These are phyloP conservation scores for Platyrinchus mystaceus DNA, from an alignment of 2,797 vertebrate genomes.

Conservation along the genomic window DNA sequence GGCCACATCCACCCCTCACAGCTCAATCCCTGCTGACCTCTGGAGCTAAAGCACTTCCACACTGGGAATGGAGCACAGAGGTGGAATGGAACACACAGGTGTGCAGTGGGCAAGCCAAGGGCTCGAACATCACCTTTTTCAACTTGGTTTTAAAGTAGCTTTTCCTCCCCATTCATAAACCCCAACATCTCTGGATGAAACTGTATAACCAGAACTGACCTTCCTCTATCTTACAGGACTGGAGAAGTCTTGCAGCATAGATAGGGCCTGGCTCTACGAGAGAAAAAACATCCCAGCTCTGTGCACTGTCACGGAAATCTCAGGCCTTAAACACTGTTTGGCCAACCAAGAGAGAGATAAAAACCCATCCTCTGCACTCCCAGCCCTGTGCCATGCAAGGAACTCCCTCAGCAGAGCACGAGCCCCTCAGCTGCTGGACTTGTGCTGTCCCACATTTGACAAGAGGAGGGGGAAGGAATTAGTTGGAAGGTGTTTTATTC, in stretches of 20 bases:
- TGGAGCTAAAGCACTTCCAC: not conserved
- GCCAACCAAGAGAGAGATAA: not conserved
- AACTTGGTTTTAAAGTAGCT: not conserved
- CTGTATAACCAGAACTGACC: slow-evolving; percentile 54
- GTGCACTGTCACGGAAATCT: not conserved
- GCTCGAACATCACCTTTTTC: not conserved
- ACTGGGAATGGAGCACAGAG: accelerated
- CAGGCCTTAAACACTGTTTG: not conserved
- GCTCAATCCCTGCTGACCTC: not conserved
- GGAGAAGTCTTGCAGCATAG: slow-evolving; percentile 61
- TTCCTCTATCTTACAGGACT: slow-evolving; percentile 49
- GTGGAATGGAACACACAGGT: accelerated
- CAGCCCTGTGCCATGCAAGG: not conserved
- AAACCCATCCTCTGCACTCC: not conserved
- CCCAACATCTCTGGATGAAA: not conserved
- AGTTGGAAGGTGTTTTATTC: not conserved
- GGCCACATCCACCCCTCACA: not conserved
- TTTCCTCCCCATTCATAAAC: slow-evolving; percentile 9
- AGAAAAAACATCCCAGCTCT: slow-evolving; percentile 46
- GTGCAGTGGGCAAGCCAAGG: not conserved
- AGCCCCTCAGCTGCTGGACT: not conserved
- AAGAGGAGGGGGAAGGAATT: not conserved
- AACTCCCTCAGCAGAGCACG: not conserved
- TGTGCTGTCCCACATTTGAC: not conserved
- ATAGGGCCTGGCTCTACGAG: slow-evolving; percentile 60